Conservation (phyloP, 2,888 invertebrate species). For the Pharmacophagus antenor region DNA sequence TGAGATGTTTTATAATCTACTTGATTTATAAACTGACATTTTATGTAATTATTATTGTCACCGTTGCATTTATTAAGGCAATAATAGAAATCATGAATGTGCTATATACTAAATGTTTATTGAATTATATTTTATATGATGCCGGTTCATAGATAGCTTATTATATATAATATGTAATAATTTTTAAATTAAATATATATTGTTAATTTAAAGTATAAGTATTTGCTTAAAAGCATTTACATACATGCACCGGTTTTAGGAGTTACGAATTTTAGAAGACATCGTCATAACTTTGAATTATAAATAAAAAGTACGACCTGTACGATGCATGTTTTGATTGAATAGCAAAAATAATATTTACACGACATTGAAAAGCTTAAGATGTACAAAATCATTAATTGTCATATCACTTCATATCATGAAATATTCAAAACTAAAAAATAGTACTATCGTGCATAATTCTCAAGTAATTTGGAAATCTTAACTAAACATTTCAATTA, state of each 20-base stretch:
- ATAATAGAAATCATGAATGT: conserved; percentile 57
- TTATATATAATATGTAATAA: conserved; percentile 43
- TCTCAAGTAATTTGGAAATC: too few relatives aligned
- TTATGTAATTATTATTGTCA: conserved; percentile 43
- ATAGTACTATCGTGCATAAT: too few relatives aligned
- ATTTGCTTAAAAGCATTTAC: conserved; percentile 23
- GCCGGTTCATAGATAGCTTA: conserved; percentile 57
- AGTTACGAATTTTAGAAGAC: neutral
- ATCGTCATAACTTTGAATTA: neutral
- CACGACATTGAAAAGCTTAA: neutral
- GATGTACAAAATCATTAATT: conserved; percentile 71
- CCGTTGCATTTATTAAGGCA: conserved; percentile 59
- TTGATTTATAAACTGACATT: conserved; percentile 30
- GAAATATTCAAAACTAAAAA: conserved; percentile 20
- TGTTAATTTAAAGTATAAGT: conserved; percentile 36
- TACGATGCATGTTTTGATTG: neutral
- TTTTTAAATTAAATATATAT: conserved; percentile 33
- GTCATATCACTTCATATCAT: conserved; percentile 77
- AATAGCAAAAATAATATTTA: neutral
- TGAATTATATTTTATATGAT: conserved; percentile 43
- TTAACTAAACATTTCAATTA: neutral
- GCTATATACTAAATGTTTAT: conserved; percentile 53
- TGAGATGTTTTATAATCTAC: neutral
- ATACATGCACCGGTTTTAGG: conserved; percentile 14
- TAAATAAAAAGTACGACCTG: too few relatives aligned